phyloP scores from a whole-genome alignment of 2,888 invertebrate genomes.

The Eubasilissa splendida region DNA sequence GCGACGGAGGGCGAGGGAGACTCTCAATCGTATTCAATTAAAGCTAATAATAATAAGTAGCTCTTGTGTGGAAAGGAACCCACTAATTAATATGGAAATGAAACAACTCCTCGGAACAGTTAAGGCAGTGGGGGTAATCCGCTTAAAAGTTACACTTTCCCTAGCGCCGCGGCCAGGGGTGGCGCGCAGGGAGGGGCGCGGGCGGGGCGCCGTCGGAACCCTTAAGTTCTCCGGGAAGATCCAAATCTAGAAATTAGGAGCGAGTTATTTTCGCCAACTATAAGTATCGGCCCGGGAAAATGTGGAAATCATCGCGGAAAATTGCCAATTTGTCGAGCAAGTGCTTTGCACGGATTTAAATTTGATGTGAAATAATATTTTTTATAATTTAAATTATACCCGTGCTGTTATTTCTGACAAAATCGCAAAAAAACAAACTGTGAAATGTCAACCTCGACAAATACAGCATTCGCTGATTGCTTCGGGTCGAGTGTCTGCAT shows the following conservation, averaged over 20 bases:
- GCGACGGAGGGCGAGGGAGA: not conserved
- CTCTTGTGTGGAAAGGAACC: conserved; percentile 43
- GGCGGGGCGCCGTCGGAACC: not conserved
- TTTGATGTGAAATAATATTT: no score
- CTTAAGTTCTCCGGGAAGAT: conserved; percentile 24
- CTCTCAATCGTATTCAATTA: conserved; percentile 36
- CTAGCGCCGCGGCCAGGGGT: conserved; percentile 1
- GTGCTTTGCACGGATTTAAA: not conserved
- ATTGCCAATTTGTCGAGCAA: conserved; percentile 13
- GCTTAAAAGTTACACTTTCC: conserved; percentile 54
- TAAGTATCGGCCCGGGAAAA: conserved; percentile 15
- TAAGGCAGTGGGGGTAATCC: conserved; percentile 49
- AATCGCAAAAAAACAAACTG: no score
- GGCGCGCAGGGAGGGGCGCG: no score
- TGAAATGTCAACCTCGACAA: no score
- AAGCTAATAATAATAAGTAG: conserved; percentile 40
- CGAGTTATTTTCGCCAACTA: conserved; percentile 24
- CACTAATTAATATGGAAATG: conserved; percentile 56
- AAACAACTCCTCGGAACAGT: conserved; percentile 50
- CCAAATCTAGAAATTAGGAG: conserved; percentile 17
- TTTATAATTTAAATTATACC: no score
- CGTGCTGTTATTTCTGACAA: no score
- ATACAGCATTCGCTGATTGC: no score
- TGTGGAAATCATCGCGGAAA: not conserved
- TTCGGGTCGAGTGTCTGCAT: no score